These are phyloP conservation scores for Emydura subglobosa DNA, from an alignment of 2,113 vertebrate genomes.

Conservation along the genomic window DNA sequence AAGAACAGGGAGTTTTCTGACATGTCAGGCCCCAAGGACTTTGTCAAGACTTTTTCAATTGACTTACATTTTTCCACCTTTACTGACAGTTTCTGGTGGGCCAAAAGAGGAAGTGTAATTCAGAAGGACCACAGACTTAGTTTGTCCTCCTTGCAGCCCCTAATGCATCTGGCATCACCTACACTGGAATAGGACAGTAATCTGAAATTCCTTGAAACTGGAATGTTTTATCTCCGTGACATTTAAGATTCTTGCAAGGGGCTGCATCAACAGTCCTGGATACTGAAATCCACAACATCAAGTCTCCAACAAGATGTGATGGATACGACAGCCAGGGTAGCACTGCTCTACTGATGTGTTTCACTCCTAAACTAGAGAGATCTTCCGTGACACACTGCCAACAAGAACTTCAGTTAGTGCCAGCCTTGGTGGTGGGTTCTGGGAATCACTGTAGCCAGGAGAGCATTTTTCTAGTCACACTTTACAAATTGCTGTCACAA, in stretches of 20 bases:
- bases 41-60: neutral
- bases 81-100: neutral
- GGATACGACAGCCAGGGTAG: neutral
- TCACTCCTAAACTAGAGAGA: neutral
- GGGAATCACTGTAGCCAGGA: slow-evolving; percentile 34
- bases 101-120: neutral
- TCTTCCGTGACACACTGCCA: slow-evolving; percentile 21
- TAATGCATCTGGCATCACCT: neutral
- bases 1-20: neutral
- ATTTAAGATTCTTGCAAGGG: neutral
- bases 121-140: neutral
- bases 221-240: neutral
- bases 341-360: neutral
- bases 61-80: neutral
- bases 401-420: slow-evolving; percentile 26
- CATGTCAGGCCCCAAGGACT: neutral
- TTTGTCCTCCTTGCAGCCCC: neutral
- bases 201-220: neutral
- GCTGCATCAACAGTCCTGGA: neutral
- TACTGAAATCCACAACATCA: neutral
- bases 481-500: slow-evolving; percentile 48
- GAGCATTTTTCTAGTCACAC: slow-evolving; percentile 25
- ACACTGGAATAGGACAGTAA: neutral
- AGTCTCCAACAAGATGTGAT: neutral
- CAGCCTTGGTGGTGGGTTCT: slow-evolving; percentile 33